Evolutionary conservation across 2,797 vertebrate species (phyloP).

Genomic region (Calcarius lapponicus): DNA sequence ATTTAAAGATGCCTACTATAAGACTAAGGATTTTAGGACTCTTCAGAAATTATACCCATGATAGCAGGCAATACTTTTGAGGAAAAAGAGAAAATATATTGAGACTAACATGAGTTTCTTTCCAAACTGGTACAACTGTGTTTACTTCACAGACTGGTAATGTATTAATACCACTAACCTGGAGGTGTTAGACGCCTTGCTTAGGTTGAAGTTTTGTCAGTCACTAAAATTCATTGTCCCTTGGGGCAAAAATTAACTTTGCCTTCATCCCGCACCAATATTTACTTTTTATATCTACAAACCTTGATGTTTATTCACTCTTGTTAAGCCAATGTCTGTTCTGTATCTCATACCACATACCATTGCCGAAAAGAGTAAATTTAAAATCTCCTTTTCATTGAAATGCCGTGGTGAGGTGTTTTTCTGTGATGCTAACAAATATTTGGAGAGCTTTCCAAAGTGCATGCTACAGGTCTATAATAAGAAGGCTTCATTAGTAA

Average conservation of each 20-base stretch:
- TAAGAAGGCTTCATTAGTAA: not conserved
- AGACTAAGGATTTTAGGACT: not conserved
- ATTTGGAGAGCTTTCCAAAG: not conserved
- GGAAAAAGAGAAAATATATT: not conserved
- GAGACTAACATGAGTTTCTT: not conserved
- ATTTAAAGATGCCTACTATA: not conserved
- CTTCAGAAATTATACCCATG: not conserved
- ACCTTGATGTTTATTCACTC: not conserved
- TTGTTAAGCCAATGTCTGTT: not conserved
- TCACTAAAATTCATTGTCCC: not conserved
- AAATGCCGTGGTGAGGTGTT: not conserved
- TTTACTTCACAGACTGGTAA: not conserved
- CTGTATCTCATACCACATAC: not conserved
- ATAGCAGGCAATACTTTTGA: not conserved
- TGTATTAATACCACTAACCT: not conserved
- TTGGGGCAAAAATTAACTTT: slow-evolving; percentile 21
- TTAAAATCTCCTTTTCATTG: not conserved
- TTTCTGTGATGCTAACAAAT: not conserved
- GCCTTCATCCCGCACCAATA: not conserved
- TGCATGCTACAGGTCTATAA: not conserved
- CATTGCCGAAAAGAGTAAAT: not conserved
- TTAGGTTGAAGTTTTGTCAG: not conserved
- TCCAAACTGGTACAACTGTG: not conserved
- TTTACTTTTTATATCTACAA: slow-evolving; percentile 20
- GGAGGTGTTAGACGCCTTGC: not conserved